These are phyloP conservation scores for Pachliopta kotzebuea DNA, from an alignment of 2,888 invertebrate species.

Conservation along the genomic window DNA sequence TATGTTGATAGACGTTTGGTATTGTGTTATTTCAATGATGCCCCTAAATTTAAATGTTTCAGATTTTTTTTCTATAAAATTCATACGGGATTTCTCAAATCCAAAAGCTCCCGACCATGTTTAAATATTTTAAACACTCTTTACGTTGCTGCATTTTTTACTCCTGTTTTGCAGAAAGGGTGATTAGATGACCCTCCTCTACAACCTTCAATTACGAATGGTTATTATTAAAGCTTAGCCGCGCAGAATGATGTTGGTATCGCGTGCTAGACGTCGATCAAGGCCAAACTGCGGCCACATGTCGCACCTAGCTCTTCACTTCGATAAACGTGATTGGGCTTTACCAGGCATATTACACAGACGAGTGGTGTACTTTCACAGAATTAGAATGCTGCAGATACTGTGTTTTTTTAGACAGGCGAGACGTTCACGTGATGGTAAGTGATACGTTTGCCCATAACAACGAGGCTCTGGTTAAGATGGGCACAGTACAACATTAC, in stretches of 20 bases:
- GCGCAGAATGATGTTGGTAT: slow-evolving; percentile 32
- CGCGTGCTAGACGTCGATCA: slow-evolving; percentile 34
- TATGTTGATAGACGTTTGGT: background rate
- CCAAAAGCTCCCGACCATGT: too few species aligned
- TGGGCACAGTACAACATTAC: too few species aligned
- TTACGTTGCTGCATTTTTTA: background rate
- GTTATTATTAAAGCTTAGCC: slow-evolving; percentile 26
- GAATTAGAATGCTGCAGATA: background rate
- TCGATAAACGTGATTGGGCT: slow-evolving; percentile 30
- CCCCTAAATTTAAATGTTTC: too few species aligned
- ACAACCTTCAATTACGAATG: slow-evolving; percentile 11
- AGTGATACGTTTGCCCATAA: too few species aligned
- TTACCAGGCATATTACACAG: background rate
- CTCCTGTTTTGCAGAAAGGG: background rate
- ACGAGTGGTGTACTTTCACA: background rate
- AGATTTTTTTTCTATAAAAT: too few species aligned
- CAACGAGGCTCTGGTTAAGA: too few species aligned
- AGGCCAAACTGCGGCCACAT: slow-evolving; percentile 28
- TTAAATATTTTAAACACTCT: slow-evolving; percentile 2
- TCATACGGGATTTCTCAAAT: too few species aligned
- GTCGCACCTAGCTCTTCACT: slow-evolving; percentile 19
- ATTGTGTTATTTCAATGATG: too few species aligned
- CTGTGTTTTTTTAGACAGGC: too few species aligned
- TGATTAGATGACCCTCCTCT: background rate
- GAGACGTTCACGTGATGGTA: too few species aligned